phyloP scores from a whole-genome alignment of 1,140 invertebrate genomes.

The Dryas iulia region DNA sequence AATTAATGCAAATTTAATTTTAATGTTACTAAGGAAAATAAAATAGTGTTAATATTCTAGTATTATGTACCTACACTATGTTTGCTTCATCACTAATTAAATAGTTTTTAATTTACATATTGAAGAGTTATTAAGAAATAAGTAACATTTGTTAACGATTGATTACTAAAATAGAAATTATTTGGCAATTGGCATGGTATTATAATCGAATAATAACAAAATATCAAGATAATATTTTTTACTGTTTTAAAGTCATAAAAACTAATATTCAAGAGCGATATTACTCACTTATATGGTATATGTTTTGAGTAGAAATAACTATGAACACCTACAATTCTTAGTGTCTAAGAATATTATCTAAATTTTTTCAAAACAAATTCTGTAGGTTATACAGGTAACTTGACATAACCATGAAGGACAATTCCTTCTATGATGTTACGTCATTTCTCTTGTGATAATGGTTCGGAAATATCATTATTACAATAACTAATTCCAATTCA shows the following conservation, averaged over 20 bases:
- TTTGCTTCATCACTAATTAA: background rate
- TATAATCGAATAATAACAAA: background rate
- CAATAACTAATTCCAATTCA: too few species aligned
- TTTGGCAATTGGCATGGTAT: background rate
- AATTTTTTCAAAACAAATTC: background rate
- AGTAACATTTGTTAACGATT: background rate
- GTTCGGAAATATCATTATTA: background rate
- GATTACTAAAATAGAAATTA: background rate
- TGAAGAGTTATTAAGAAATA: background rate
- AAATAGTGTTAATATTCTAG: background rate
- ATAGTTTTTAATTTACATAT: too few species aligned
- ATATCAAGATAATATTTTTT: background rate
- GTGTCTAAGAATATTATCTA: background rate
- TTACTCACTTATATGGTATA: background rate
- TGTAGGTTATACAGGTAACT: constrained; percentile 32
- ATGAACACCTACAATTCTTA: background rate
- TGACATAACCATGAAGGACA: constrained; percentile 27
- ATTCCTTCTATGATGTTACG: constrained; percentile 1
- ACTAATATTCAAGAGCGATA: background rate
- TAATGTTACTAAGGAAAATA: too few species aligned
- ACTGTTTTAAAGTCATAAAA: background rate
- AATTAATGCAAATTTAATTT: too few species aligned
- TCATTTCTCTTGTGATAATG: constrained; percentile 2
- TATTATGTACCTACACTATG: background rate
- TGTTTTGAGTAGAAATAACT: background rate